Base-by-base conservation (phyloP, 2,888 invertebrate species). In the Emesis castigata region DNA sequence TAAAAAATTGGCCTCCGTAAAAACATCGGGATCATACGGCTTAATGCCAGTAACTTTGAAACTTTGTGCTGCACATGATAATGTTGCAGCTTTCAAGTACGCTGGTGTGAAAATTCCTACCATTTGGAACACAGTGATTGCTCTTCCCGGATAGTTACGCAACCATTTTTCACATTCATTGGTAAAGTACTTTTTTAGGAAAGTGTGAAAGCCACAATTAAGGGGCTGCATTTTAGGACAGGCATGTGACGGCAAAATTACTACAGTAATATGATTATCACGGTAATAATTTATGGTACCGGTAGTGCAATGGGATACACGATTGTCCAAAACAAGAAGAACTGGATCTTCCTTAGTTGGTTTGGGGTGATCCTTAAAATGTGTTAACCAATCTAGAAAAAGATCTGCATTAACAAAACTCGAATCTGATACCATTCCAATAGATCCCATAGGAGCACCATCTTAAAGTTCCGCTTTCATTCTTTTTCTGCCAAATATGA, bases 401-500 rank as follows among this genome's bases (percentile, higher is more conserved):
- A 44, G 2, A 44, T 66, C 66, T 16, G 85, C 85, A 70, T 83
- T 77, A 29, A 84, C 85, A 5, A 58, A 58, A 22, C 85, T 85
- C 88, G 80, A 86, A 61, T 81, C 83, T 53, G 75, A 85, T 7
- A 70, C 76, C 14, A 78, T 80, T 14, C 70, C 86, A 77, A 83
- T 73, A 39, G 83, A 76, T 11, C 85, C 87, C 64, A 85, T 81
- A 61, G 85, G 86, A 6, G 86, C 80, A 73, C 83, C 87, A 86
- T 84, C 84, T 48, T 85, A 61, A 22, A 84, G 73, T 48, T 81
- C 44, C 18, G 48, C 61, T 18, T 79, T 73, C 86, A 89, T 86
- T 39, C 86, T 73, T 79, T 89, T 89, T 68, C 88, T 79, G 2
- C 82, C 80, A 83, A 88, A 90, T 73, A 89, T 87, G 48, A 89